Evolutionary conservation across 2,113 vertebrate genomes (phyloP).

Genomic region (Pituophis catenifer): DNA sequence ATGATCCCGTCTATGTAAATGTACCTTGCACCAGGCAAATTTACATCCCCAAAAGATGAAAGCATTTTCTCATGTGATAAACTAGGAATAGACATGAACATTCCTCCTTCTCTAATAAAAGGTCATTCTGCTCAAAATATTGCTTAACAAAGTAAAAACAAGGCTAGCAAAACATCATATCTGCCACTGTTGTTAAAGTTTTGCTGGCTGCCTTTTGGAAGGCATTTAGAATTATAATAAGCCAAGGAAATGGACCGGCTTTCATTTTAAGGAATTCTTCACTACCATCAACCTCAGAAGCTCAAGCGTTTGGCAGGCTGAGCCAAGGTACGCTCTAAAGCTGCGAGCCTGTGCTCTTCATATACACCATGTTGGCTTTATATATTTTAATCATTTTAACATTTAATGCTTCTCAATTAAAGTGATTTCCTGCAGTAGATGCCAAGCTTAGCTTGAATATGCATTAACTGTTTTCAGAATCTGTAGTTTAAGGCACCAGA

Average conservation of each 20-base stretch:
- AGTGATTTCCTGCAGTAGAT: conserved; percentile 81
- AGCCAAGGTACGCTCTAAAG: not conserved
- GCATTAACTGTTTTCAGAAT: conserved; percentile 82
- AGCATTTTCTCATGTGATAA: not conserved
- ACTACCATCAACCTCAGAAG: conserved; percentile 11
- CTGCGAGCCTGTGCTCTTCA: conserved; percentile 26
- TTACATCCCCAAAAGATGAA: not conserved
- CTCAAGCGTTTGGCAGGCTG: conserved; percentile 2
- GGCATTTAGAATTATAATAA: not conserved
- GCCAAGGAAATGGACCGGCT: conserved; percentile 11
- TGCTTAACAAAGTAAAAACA: not conserved
- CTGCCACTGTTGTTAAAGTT: not conserved
- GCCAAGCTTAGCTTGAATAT: conserved; percentile 73
- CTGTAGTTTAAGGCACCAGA: conserved; percentile 82
- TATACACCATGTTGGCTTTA: conserved; percentile 64
- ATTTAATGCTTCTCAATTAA: conserved; percentile 84
- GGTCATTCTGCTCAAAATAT: not conserved
- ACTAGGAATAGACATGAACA: not conserved
- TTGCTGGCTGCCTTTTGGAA: not conserved
- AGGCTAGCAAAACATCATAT: not conserved
- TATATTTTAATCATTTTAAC: conserved; percentile 79
- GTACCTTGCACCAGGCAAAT: not conserved
- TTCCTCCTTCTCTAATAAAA: not conserved
- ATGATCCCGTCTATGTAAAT: not conserved
- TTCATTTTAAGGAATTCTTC: conserved; percentile 37